Percentiles rank a stretch among this genome's conserved stretches.
Evolutionary conservation across 2,888 invertebrate species (phyloP).

Genomic region (Drosophila greeni): DNA sequence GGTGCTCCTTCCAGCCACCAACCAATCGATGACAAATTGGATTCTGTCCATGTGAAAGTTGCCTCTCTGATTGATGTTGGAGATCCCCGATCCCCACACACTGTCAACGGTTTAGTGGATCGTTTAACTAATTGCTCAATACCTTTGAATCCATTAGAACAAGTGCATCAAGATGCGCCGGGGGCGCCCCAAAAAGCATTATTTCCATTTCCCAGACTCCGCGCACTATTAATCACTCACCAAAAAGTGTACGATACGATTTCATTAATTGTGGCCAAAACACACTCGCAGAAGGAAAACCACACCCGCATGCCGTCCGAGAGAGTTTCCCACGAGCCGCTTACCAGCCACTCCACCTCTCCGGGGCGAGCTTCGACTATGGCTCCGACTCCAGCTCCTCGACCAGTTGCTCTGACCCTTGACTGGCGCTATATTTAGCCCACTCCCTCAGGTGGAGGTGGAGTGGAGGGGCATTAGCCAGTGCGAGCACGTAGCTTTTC

Average conservation of each 20-base stretch:
- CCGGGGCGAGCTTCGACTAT: conserved; percentile 1
- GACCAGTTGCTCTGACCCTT: conserved; percentile 28
- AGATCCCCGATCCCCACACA: conserved; percentile 51
- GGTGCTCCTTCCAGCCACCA: conserved; percentile 43
- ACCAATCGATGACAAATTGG: conserved; percentile 60
- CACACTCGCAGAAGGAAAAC: conserved; percentile 55
- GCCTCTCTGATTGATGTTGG: conserved; percentile 56
- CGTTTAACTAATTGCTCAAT: conserved; percentile 70
- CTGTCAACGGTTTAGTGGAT: conserved; percentile 66
- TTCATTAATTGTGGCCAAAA: conserved; percentile 72
- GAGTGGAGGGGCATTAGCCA: conserved; percentile 56
- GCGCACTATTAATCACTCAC: conserved; percentile 65
- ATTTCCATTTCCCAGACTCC: conserved; percentile 26
- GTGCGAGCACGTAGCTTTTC: conserved; percentile 66
- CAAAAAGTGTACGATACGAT: conserved; percentile 55
- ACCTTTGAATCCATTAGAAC: conserved; percentile 58
- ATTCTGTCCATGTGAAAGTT: conserved; percentile 58
- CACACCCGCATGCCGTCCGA: conserved; percentile 76
- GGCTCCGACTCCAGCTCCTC: conserved; percentile 29
- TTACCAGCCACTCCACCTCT: conserved; percentile 32
- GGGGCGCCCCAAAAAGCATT: conserved; percentile 9
- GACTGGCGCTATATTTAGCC: conserved; percentile 58
- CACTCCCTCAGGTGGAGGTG: conserved; percentile 36
- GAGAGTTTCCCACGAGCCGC: conserved; percentile 74
- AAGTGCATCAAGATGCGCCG: conserved; percentile 58